Percentiles rank a stretch among this genome's conserved stretches.
These are phyloP conservation scores for Crenuchus spilurus DNA, from an alignment of 2,797 vertebrate species.

Conservation along the genomic window DNA sequence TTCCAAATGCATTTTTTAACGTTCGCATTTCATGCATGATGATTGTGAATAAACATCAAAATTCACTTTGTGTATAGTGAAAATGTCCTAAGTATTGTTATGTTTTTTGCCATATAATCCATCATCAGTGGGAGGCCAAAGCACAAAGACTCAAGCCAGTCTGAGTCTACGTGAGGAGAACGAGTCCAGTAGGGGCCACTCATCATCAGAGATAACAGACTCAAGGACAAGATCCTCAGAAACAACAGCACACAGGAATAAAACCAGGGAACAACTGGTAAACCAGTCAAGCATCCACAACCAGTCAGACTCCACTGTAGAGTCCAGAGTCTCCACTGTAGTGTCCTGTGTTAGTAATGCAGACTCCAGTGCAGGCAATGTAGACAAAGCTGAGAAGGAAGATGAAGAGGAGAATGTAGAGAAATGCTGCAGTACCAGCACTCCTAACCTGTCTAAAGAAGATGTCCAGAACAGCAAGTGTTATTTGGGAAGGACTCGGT, in stretches of 20 bases:
- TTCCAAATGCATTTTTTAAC: too few species aligned
- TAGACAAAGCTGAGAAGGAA: constrained; percentile 9
- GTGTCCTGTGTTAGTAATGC: background rate
- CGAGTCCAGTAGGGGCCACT: background rate
- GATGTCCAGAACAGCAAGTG: constrained; percentile 23
- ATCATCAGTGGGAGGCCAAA: background rate
- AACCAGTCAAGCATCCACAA: constrained; percentile 12
- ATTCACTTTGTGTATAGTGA: too few species aligned
- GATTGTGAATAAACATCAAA: too few species aligned
- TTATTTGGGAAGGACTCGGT: constrained; percentile 65
- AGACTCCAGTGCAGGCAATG: background rate
- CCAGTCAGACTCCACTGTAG: constrained; percentile 13
- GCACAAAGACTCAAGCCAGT: background rate
- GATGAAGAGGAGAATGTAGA: background rate
- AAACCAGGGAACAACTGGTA: background rate
- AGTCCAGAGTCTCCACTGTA: background rate
- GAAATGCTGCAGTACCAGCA: constrained; percentile 28
- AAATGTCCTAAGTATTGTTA: too few species aligned
- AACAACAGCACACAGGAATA: constrained; percentile 32
- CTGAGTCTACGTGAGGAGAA: background rate
- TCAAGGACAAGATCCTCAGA: background rate
- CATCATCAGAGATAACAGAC: background rate
- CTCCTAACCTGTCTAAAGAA: constrained; percentile 37
- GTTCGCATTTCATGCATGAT: too few species aligned
- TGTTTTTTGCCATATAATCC: background rate